Base-by-base conservation (phyloP, 2,888 invertebrate species). In the Lordiphosa andalusiaca region DNA sequence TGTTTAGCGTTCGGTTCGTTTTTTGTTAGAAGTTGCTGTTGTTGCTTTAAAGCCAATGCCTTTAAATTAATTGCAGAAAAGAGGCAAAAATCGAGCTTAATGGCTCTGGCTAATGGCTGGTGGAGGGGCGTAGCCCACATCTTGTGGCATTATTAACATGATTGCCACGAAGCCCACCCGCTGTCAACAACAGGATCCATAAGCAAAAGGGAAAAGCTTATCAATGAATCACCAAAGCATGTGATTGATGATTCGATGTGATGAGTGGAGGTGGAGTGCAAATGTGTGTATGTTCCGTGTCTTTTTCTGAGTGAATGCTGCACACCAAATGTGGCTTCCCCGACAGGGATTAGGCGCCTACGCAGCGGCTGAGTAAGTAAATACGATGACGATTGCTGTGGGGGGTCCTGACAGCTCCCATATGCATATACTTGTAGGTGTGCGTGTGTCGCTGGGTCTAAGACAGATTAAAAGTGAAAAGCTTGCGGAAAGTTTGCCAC, bases 151-250 rank as follows among this genome's bases (percentile, higher is more conserved):
- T 72, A 83, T 81, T 81, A 83, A 83, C 77, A 77, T 71, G 60
- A 83, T 73, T 76, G 72, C 74, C 71, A 67, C 53, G 67, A 56
- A 40, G 53, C 49, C 51, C 53, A 37, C 51, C 53, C 44, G 35
- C 53, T 42, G 25, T 47, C 51, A 57, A 35, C 40, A 41, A 21
- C 40, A 51, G 51, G 19, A 36, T 13, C 33, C 12, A 25, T 46
- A 39, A 47, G 44, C 12, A 56, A 35, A 51, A 39, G 37, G 40
- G 61, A 46, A 51, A 63, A 69, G 70, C 78, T 83, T 78, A 81
- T 84, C 85, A 85, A 85, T 84, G 85, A 83, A 83, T 83, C 78
- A 83, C 72, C 70, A 82, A 75, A 63, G 75, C 80, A 71, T 83
- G 76, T 83, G 83, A 83, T 83, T 83, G 83, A 83, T 83, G 83